Evolutionary conservation across 2,797 vertebrate species (phyloP).

Genomic region (Hydrocynus forskahlii): DNA sequence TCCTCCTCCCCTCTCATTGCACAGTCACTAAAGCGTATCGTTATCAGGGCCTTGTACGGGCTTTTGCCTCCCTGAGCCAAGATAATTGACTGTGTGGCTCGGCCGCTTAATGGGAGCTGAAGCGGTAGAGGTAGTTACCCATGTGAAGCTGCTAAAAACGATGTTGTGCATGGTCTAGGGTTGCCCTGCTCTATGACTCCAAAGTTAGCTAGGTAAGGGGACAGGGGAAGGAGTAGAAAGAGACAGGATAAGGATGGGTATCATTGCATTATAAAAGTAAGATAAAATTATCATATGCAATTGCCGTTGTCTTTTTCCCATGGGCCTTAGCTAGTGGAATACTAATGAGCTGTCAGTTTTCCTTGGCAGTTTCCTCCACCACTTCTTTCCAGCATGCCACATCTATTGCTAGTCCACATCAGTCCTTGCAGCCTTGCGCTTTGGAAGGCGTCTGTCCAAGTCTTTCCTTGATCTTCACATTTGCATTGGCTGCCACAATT

Average conservation of each 20-base stretch:
- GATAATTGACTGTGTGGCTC: conserved; percentile 85
- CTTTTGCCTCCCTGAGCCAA: conserved; percentile 74
- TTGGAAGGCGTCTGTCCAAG: conserved; percentile 62
- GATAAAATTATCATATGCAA: background rate
- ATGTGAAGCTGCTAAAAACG: conserved; percentile 66
- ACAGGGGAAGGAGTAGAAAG: conserved; percentile 50
- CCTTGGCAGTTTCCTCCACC: conserved; percentile 65
- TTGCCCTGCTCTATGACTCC: conserved; percentile 62
- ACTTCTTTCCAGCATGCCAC: conserved; percentile 52
- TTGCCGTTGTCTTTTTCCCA: conserved; percentile 38
- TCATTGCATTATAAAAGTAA: conserved; percentile 51
- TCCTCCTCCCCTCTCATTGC: conserved; percentile 78
- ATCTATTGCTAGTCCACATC: conserved; percentile 60
- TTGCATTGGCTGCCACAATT: conserved; percentile 45
- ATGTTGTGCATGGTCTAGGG: conserved; percentile 69
- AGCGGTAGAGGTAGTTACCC: conserved; percentile 74
- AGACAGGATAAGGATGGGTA: conserved; percentile 45
- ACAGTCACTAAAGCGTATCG: conserved; percentile 80
- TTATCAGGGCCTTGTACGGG: conserved; percentile 79
- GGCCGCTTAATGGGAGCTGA: conserved; percentile 77
- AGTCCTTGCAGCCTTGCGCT: conserved; percentile 66
- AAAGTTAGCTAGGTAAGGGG: conserved; percentile 60
- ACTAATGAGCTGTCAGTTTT: conserved; percentile 74
- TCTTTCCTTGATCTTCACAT: conserved; percentile 60
- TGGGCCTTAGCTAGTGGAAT: conserved; percentile 67